A percentile compares a stretch with the other conserved stretches of the same genome.
These are phyloP conservation scores for Antedon mediterranea DNA, from an alignment of 53 echinoderm and acorn worm genomes.

Conservation along the genomic window DNA sequence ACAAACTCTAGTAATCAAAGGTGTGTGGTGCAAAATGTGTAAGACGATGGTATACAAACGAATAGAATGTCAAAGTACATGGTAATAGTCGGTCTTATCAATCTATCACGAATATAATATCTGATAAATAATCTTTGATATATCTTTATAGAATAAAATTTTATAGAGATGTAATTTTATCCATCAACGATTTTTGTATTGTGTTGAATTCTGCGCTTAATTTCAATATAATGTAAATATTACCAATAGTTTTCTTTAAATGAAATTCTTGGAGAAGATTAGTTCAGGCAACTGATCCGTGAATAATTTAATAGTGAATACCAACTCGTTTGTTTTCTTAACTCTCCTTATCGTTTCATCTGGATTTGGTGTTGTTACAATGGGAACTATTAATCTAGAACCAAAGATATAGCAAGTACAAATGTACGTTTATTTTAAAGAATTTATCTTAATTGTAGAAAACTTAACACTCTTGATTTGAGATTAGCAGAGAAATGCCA, in stretches of 20 bases:
- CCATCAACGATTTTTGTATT: neutral
- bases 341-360: neutral
- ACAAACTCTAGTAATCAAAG: too few species aligned
- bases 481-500: too few species aligned
- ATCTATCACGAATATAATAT: too few species aligned
- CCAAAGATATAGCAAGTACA: neutral
- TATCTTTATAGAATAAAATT: neutral
- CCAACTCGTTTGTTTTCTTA: neutral
- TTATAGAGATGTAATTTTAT: neutral
- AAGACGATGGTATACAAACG: too few species aligned
- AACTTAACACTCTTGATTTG: neutral
- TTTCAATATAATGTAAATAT: neutral
- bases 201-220: neutral
- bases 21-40: too few species aligned
- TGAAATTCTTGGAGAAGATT: neutral
- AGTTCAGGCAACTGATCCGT: neutral
- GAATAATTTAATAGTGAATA: neutral
- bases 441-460: neutral
- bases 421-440: neutral
- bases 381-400: neutral
- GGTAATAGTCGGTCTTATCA: too few species aligned
- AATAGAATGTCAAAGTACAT: too few species aligned
- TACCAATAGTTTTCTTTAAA: neutral
- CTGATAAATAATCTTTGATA: too few species aligned
- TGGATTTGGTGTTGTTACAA: neutral